A percentile compares a stretch with the other conserved stretches of the same genome.
phyloP scores from a whole-genome alignment of 2,113 vertebrate species.

The Verasper variegatus region DNA sequence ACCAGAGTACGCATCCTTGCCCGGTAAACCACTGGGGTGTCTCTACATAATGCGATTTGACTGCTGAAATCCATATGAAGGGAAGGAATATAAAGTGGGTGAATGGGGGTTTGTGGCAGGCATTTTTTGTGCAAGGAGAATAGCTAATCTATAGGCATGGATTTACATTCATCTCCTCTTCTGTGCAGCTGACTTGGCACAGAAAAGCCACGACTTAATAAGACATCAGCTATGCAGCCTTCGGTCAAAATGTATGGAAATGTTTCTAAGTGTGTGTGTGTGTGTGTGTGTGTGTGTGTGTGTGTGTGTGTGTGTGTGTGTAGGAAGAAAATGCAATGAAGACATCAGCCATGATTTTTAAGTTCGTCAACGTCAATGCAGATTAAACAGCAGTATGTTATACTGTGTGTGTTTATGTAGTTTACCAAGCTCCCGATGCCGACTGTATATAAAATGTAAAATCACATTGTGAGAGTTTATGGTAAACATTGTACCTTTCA shows the following conservation, averaged over 20 bases:
- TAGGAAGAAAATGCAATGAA: constrained; percentile 15
- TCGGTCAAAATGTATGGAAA: constrained; percentile 39
- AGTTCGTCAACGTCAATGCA: constrained; percentile 9
- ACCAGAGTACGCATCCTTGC: not conserved
- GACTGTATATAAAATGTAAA: constrained; percentile 8
- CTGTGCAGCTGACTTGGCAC: constrained; percentile 61
- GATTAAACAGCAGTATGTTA: constrained; percentile 31
- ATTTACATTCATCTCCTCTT: constrained; percentile 73
- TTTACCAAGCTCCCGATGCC: not conserved
- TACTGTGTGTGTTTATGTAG: not conserved
- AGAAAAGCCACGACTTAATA: constrained; percentile 52
- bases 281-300: not conserved
- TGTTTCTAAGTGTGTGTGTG: not conserved
- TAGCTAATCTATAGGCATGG: constrained; percentile 73
- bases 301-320: not conserved
- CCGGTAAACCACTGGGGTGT: constrained; percentile 37
- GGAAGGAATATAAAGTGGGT: constrained; percentile 45
- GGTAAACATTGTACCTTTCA: constrained; percentile 6
- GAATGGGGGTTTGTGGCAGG: constrained; percentile 53
- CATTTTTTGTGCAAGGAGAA: constrained; percentile 63
- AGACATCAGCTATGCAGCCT: constrained; percentile 49
- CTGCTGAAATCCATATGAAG: constrained; percentile 64
- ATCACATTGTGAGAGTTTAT: constrained; percentile 4
- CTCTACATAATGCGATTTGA: constrained; percentile 59
- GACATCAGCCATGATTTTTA: constrained; percentile 50